Conservation (phyloP, 2,797 vertebrate species). For the Periparus ater region DNA sequence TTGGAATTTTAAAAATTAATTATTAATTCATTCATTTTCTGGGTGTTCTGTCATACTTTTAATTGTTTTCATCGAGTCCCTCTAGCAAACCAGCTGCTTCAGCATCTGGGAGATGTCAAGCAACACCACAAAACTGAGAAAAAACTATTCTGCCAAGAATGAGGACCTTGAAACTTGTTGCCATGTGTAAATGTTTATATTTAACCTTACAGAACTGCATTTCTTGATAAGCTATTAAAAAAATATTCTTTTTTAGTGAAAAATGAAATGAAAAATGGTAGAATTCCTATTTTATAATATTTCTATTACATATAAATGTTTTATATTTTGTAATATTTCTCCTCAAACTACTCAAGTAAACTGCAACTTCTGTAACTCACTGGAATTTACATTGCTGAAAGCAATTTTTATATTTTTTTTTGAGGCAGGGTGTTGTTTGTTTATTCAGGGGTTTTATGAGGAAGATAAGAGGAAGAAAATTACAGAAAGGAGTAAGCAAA, state of each 20-base stretch:
- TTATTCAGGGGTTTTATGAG: not conserved
- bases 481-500: not conserved
- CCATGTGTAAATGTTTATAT: not conserved
- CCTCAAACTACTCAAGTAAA: not conserved
- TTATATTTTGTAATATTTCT: not conserved
- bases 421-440: rapidly evolving
- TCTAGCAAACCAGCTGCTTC: not conserved
- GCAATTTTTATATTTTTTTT: not conserved
- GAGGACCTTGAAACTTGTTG: not conserved
- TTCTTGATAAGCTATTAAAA: not conserved
- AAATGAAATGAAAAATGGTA: not conserved
- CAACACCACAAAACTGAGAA: not conserved
- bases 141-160: not conserved
- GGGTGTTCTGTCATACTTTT: not conserved
- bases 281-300: not conserved
- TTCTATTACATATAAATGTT: not conserved
- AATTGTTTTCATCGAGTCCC: not conserved
- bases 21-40: not conserved
- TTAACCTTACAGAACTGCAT: not conserved
- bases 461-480: not conserved
- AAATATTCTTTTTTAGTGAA: not conserved
- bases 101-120: not conserved
- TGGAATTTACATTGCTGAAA: not conserved
- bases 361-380: not conserved
- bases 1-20: not conserved